These are phyloP conservation scores for Nowickia ferox DNA, from an alignment of 2,888 invertebrate genomes.

Conservation along the genomic window DNA sequence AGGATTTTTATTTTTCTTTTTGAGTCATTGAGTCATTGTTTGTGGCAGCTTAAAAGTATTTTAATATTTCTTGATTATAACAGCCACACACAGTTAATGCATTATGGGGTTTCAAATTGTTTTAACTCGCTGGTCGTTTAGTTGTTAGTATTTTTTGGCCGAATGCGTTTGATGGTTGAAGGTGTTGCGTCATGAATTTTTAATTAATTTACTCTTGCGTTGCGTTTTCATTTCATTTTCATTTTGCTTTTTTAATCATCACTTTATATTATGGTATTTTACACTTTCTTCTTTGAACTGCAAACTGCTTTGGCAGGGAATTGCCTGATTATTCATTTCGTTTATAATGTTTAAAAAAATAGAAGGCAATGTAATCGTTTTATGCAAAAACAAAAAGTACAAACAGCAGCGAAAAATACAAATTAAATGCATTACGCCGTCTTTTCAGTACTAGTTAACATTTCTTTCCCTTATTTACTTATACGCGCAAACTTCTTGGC, in stretches of 20 bases:
- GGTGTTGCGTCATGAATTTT: constrained; percentile 74
- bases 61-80: constrained; percentile 45
- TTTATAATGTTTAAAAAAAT: constrained; percentile 27
- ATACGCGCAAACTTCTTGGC: constrained; percentile 43
- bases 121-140: constrained; percentile 33
- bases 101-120: constrained; percentile 61
- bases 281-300: constrained; percentile 15
- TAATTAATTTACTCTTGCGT: constrained; percentile 76
- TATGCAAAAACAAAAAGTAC: constrained; percentile 59
- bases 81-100: constrained; percentile 40
- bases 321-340: constrained; percentile 7
- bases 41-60: constrained; percentile 26
- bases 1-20: background rate
- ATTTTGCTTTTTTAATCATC: constrained; percentile 42
- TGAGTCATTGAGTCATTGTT: background rate
- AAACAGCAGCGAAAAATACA: constrained; percentile 76
- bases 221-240: constrained; percentile 11
- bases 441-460: constrained; percentile 71
- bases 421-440: constrained; percentile 77
- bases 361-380: constrained; percentile 75
- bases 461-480: constrained; percentile 51
- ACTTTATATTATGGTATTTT: constrained; percentile 41
- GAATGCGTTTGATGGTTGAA: constrained; percentile 20
- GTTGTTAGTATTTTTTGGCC: constrained; percentile 26
- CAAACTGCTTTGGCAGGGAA: constrained; percentile 7